phyloP scores from a whole-genome alignment of 2,888 invertebrate species.

The Oxytorus armatus region DNA sequence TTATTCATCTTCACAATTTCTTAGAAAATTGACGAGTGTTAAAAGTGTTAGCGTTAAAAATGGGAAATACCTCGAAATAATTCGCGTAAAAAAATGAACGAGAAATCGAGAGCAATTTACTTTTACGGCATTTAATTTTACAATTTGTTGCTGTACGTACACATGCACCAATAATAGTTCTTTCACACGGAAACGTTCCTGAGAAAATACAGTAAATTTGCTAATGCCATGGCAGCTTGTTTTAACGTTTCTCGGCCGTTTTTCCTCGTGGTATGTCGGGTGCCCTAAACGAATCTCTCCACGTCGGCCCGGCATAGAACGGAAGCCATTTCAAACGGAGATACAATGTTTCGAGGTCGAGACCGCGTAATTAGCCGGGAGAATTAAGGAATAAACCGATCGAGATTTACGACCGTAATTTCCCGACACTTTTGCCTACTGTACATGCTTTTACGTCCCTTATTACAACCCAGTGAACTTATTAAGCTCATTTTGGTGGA shows the following conservation, averaged over 20 bases:
- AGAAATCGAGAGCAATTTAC: no score
- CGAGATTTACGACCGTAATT: conserved; percentile 58
- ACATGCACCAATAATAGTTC: no score
- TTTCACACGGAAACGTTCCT: no score
- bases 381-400: conserved; percentile 63
- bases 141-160: no score
- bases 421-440: conserved; percentile 14
- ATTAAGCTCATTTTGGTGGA: neutral
- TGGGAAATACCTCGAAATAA: no score
- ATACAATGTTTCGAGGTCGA: neutral
- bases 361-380: conserved; percentile 60
- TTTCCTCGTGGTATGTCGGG: conserved; percentile 9
- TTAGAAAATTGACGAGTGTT: no score
- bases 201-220: no score
- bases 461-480: conserved; percentile 12
- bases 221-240: no score
- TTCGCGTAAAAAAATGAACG: no score
- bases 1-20: no score
- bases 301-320: conserved; percentile 39
- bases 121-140: no score
- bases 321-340: conserved; percentile 40
- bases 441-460: neutral
- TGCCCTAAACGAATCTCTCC: conserved; percentile 23
- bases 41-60: no score
- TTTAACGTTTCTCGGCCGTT: conserved; percentile 20